Base-by-base conservation (phyloP, 1,140 invertebrate species). In the Caerostris extrusa region DNA sequence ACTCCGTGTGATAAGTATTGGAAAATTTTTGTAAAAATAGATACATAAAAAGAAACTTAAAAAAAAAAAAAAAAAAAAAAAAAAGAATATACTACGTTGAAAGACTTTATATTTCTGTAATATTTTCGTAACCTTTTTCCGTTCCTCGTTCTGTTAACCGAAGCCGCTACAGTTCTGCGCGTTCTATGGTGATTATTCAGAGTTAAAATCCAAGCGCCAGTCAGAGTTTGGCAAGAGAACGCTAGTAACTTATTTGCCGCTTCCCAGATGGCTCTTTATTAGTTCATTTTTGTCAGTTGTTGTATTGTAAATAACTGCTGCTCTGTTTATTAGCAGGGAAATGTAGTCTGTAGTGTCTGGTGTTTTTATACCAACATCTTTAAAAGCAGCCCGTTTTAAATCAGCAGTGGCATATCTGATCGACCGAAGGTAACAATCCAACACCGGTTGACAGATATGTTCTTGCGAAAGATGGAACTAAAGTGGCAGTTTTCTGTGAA, bases 231-330 rank as follows among this genome's bases (percentile, higher is more conserved):
- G 67, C 82, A 93, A 89, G 86, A 93, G 92, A 93, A 93, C 92
- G 92, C 92, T 93, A 93, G 92, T 93, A 93, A 93, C 92, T 93
- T 93, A 82, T 93, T 93, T 93, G 92, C 92, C 92, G 92, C 92
- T 93, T 93, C 92, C 92, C 92, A 67, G 12, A 77, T 93, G 85
- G 81, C 92, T 93, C 92, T 93, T n/a, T 93, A 57, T 81, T 92
- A 92, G 91, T 92, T 92, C 91, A 5, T 92, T 93, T 93, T 93
- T 93, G 92, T 93, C 92, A 88, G 85, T 93, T 93, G 92, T 93
- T 93, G 92, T 93, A 77, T 57, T 93, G 92, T 93, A 93, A 61
- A 93, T 93, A 93, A 93, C 86, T 89, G 92, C 92, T 93, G 86
- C 92, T 91, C 81, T 93, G 85, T 93, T 93, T 81, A 61, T 34